Percentiles rank a stretch among this genome's conserved stretches.
These are phyloP conservation scores for Anastatus disparis DNA, from an alignment of 1,140 invertebrate genomes.

Conservation along the genomic window DNA sequence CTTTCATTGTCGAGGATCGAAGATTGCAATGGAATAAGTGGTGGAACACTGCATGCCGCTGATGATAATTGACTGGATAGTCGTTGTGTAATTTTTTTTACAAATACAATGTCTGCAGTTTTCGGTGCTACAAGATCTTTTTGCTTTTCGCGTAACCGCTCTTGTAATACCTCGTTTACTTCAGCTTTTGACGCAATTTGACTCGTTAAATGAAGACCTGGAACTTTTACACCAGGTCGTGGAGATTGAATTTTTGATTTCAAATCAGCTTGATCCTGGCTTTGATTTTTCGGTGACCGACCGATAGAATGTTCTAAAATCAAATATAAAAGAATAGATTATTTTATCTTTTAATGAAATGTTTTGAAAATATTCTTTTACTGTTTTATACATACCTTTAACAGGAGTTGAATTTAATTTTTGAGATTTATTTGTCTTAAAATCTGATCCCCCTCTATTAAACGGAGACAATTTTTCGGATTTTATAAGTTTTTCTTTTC, in stretches of 20 bases:
- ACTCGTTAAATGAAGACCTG: constrained; percentile 56
- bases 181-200: constrained; percentile 61
- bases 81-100: constrained; percentile 65
- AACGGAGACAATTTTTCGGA: background rate
- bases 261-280: background rate
- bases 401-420: constrained; percentile 16
- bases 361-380: no score
- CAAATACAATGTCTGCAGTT: constrained; percentile 64
- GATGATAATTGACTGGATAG: constrained; percentile 61
- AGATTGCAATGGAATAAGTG: constrained; percentile 47
- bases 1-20: background rate
- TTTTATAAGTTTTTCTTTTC: constrained; percentile 2
- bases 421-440: constrained; percentile 14
- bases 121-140: constrained; percentile 57
- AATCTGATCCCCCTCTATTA: background rate
- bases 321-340: background rate
- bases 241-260: constrained; percentile 45
- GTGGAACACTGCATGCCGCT: constrained; percentile 44
- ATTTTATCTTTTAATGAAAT: background rate
- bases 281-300: constrained; percentile 14
- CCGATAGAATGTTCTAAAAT: constrained; percentile 17
- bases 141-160: constrained; percentile 60
- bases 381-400: no score
- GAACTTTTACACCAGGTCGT: constrained; percentile 48
- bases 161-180: constrained; percentile 60